Evolutionary conservation across 2,113 vertebrate genomes (phyloP), one percentile per base, ranked within the genome.

Genomic region (Triplophysa dalaica): DNA sequence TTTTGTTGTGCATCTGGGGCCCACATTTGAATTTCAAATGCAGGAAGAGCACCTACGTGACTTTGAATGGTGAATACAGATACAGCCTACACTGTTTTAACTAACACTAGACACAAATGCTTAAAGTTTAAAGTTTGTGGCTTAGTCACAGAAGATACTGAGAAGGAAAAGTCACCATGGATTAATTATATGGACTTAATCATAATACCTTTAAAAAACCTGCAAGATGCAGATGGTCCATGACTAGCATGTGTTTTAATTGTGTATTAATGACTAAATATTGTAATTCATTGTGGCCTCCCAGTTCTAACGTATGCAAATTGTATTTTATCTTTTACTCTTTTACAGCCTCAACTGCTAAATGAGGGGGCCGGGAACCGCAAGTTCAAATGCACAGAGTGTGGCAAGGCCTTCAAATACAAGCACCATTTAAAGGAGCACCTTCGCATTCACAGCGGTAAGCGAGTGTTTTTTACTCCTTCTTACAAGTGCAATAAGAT

Each of bases 401-500:
- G 97, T 84, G 96, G 96, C 91, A 99, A 99, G 91, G 97, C 97
- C 88, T 98, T 98, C 93, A 98, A 98, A 88, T 98, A 98, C 86
- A 98, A 98, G 87, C 97, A 98, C 91, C 97, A 98, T 92, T 94
- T 98, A 89, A 98, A 98, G 90, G 97, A 98, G 90, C 97, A 98
- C 93, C 95, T 99, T 86, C 95, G 97, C 86, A 99, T 99, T 90
- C 97, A 99, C 92, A 98, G 96, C 80, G 97, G 97, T 98, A 90
- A 94, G 96, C 94, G 2, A 89, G 82, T 87, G 90, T 87, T 85
- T 64, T 66, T 70, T 60, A 50, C 29, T 81, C 60, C 52, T 68
- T n/a, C 83, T 85, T 52, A 81, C 79, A 81, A 75, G 62, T 72
- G 33, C 50, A 43, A 22, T 48, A 21, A 75, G 61, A 75, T 63